Evolutionary conservation across 2,888 invertebrate species (phyloP).

Genomic region (Oscheius onirici): DNA sequence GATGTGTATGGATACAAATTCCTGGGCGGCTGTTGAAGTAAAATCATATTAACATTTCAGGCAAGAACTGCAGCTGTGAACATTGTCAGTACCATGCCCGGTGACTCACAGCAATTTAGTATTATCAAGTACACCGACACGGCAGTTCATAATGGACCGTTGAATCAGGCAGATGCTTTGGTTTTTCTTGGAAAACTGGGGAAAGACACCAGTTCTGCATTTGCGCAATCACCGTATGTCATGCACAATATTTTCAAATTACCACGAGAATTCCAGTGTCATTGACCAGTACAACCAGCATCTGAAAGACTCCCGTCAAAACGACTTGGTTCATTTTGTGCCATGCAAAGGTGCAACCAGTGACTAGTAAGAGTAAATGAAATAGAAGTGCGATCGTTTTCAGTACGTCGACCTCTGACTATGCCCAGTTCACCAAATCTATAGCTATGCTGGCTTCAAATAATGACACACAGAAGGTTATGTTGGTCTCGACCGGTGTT

Average conservation of each 20-base stretch:
- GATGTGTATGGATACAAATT: too few relatives aligned
- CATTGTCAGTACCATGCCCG: conserved; percentile 3
- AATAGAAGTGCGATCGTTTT: neutral
- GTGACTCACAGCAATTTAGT: neutral
- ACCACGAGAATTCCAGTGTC: neutral
- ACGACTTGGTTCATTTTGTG: conserved; percentile 14
- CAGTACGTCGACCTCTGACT: neutral
- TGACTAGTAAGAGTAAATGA: neutral
- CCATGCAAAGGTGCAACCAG: neutral
- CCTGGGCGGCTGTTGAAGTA: too few relatives aligned
- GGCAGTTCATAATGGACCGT: neutral
- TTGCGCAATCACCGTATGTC: neutral
- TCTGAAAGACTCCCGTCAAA: neutral
- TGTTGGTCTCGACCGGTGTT: neutral
- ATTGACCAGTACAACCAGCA: neutral
- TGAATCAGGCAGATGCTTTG: neutral
- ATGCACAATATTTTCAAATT: neutral
- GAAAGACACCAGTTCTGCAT: neutral
- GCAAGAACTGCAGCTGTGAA: neutral
- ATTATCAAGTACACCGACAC: too few relatives aligned
- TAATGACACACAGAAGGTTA: neutral
- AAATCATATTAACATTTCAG: too few relatives aligned
- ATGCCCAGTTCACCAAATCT: neutral
- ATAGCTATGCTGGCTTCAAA: neutral
- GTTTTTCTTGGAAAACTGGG: neutral